These are phyloP conservation scores for Geopemphigus sp. DNA, from an alignment of 1,140 invertebrate species.

Conservation along the genomic window DNA sequence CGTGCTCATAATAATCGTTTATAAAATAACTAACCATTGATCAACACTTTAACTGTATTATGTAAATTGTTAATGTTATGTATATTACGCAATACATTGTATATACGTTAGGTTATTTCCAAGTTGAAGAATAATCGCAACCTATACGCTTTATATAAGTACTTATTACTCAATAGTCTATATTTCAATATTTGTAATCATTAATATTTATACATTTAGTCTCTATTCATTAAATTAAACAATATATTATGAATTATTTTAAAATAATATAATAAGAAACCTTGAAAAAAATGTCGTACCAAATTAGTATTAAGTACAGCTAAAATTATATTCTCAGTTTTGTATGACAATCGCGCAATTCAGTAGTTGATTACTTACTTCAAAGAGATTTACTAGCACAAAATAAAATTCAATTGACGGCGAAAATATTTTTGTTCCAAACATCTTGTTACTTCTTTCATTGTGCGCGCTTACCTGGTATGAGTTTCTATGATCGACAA, in stretches of 20 bases:
- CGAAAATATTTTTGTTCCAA: slow-evolving; percentile 9
- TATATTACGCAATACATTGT: too few species aligned
- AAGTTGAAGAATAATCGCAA: too few species aligned
- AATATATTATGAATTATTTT: slow-evolving; percentile 20
- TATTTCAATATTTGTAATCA: not conserved
- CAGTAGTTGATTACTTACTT: slow-evolving; percentile 32
- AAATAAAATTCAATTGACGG: slow-evolving; percentile 16
- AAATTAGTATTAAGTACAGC: slow-evolving; percentile 18
- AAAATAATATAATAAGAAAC: slow-evolving; percentile 20
- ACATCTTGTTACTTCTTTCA: not conserved
- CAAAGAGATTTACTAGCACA: slow-evolving; percentile 17
- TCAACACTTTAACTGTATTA: too few species aligned
- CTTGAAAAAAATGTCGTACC: slow-evolving; percentile 13
- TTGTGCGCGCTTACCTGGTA: not conserved
- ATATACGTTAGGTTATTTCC: too few species aligned
- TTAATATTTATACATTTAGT: slow-evolving; percentile 32
- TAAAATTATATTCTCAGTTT: not conserved
- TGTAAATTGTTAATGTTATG: not conserved
- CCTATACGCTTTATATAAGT: too few species aligned
- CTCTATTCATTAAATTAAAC: slow-evolving; percentile 29
- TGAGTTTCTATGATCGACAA: not conserved
- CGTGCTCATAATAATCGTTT: too few species aligned
- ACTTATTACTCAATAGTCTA: not conserved
- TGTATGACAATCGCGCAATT: slow-evolving; percentile 13
- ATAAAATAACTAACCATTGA: too few species aligned